Conservation (phyloP, 2,113 vertebrate species). For the Grantiella picta region DNA sequence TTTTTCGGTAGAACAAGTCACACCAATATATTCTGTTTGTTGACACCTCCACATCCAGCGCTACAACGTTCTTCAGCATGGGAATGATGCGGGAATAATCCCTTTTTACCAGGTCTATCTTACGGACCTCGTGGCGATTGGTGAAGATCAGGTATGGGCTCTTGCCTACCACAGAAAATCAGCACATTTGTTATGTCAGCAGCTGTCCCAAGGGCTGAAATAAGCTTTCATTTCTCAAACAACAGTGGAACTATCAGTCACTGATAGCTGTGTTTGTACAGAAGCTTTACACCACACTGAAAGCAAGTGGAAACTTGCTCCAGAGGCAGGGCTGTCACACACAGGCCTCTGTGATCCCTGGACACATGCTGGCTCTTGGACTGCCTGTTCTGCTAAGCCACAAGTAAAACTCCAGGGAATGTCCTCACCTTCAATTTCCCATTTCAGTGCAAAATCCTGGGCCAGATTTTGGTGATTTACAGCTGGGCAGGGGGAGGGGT, state of each 20-base stretch:
- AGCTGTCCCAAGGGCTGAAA: neutral
- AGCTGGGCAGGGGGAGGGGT: neutral
- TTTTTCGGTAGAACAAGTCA: slow-evolving; percentile 93
- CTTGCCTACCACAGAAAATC: slow-evolving; percentile 73
- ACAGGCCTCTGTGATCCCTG: neutral
- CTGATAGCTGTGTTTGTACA: neutral
- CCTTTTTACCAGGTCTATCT: slow-evolving; percentile 89
- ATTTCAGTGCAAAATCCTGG: neutral
- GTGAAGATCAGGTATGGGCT: slow-evolving; percentile 95
- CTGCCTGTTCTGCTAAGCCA: neutral
- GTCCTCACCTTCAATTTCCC: neutral
- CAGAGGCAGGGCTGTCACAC: neutral
- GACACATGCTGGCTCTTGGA: neutral
- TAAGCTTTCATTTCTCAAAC: neutral
- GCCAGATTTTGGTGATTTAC: neutral
- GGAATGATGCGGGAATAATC: slow-evolving; percentile 91
- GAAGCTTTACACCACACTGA: neutral
- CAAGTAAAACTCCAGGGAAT: neutral
- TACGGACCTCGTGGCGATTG: slow-evolving; percentile 93
- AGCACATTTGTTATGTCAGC: neutral
- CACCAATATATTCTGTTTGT: slow-evolving; percentile 97
- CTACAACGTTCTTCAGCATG: slow-evolving; percentile 94
- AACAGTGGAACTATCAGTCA: neutral
- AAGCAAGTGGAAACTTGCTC: neutral
- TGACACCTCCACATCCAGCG: slow-evolving; percentile 91